Conservation (phyloP, 2,888 invertebrate species). For the Aphelenchoides bicaudatus region DNA sequence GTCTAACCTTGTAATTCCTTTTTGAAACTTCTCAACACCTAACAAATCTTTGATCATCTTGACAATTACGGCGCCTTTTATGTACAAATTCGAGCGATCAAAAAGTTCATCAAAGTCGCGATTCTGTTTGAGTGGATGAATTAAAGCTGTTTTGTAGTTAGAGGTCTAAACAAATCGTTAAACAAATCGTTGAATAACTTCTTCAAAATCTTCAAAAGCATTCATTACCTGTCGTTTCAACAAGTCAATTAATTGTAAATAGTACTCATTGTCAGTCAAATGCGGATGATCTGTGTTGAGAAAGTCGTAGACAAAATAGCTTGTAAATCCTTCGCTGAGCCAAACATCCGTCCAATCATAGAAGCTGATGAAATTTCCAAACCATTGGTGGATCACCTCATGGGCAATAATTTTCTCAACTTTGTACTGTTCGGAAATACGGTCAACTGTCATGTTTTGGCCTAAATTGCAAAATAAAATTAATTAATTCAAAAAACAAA, state of each 20-base stretch:
- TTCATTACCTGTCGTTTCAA: constrained; percentile 34
- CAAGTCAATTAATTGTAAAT: constrained; percentile 37
- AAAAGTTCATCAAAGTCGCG: constrained; percentile 72
- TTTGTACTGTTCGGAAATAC: constrained; percentile 50
- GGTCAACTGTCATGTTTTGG: constrained; percentile 52
- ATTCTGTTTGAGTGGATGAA: constrained; percentile 24
- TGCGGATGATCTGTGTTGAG: constrained; percentile 45
- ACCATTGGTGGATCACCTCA: constrained; percentile 54
- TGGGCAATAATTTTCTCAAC: constrained; percentile 62
- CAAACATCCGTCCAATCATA: constrained; percentile 60
- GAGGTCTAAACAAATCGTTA: constrained; percentile 27
- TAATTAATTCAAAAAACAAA: constrained; percentile 3
- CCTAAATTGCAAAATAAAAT: constrained; percentile 11
- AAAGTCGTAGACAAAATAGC: constrained; percentile 57
- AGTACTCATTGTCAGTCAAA: constrained; percentile 52
- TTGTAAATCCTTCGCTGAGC: constrained; percentile 62
- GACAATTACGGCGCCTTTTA: constrained; percentile 56
- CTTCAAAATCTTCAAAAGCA: constrained; percentile 15
- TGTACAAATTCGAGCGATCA: constrained; percentile 61
- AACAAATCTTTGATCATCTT: constrained; percentile 54
- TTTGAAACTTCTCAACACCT: constrained; percentile 47
- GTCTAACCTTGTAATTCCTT: constrained; percentile 43
- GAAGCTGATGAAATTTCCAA: constrained; percentile 61
- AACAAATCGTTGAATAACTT: constrained; percentile 16
- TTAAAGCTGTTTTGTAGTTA: constrained; percentile 34